Conservation (phyloP, 2,113 vertebrate genomes). For the Caranx melampygus region DNA sequence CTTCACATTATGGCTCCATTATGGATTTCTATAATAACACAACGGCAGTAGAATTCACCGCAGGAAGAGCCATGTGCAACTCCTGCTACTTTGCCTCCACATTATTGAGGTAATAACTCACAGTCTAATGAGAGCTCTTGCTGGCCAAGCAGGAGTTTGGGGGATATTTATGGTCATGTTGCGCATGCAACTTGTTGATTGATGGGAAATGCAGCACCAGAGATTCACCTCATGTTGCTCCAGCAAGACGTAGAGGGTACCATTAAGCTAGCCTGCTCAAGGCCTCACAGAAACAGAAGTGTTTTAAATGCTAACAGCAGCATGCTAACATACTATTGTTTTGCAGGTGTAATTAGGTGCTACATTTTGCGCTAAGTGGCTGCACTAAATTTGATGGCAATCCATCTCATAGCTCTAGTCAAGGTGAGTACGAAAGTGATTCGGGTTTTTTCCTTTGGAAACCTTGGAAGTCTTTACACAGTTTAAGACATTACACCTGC, state of each 20-base stretch:
- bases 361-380: not conserved
- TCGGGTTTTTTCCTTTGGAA: no score
- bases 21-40: constrained; percentile 57
- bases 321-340: no score
- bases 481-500: no score
- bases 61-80: not conserved
- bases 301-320: no score
- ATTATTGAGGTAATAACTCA: constrained; percentile 45
- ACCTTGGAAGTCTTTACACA: no score
- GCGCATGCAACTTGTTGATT: constrained; percentile 2
- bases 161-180: constrained; percentile 9
- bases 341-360: not conserved
- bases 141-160: not conserved
- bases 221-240: no score
- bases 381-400: not conserved
- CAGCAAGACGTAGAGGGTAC: no score
- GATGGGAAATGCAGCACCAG: not conserved
- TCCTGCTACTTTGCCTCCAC: constrained; percentile 1
- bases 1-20: constrained; percentile 27
- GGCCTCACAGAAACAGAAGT: no score
- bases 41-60: constrained; percentile 21
- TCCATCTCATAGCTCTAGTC: not conserved
- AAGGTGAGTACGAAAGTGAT: no score
- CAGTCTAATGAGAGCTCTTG: constrained; percentile 2
- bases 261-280: no score